Conservation (phyloP, 2,888 invertebrate genomes). For the Hydropsyche betteni region DNA sequence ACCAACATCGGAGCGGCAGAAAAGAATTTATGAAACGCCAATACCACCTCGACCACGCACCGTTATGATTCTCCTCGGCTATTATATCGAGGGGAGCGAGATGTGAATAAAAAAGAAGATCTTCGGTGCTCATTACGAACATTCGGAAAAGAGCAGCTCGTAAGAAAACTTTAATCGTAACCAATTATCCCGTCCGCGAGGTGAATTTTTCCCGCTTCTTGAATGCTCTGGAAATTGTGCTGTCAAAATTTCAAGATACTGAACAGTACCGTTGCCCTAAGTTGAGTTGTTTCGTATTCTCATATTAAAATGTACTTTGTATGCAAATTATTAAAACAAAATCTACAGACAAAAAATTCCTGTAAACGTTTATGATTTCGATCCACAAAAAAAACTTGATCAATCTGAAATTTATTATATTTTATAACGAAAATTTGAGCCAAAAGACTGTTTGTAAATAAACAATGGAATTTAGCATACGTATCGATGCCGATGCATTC, state of each 20-base stretch:
- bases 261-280: too few species aligned
- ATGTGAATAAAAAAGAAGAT: neutral
- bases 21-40: conserved; percentile 18
- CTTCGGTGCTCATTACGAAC: conserved; percentile 2
- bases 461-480: conserved; percentile 17
- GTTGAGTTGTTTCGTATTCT: too few species aligned
- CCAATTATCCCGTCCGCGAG: conserved; percentile 1
- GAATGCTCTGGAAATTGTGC: neutral
- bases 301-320: too few species aligned
- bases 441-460: neutral
- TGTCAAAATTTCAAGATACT: too few species aligned
- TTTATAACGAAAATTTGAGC: too few species aligned
- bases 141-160: conserved; percentile 6
- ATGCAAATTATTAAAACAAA: too few species aligned
- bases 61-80: conserved; percentile 29
- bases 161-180: conserved; percentile 4
- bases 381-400: too few species aligned
- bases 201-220: conserved; percentile 1
- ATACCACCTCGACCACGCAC: conserved; percentile 20
- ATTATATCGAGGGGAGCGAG: conserved; percentile 23
- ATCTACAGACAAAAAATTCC: too few species aligned
- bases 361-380: too few species aligned
- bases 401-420: too few species aligned
- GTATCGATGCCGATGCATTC: neutral
- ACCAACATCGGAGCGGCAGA: neutral